Conservation (phyloP, 2,113 vertebrate genomes). For the Formicarius rufipectus region DNA sequence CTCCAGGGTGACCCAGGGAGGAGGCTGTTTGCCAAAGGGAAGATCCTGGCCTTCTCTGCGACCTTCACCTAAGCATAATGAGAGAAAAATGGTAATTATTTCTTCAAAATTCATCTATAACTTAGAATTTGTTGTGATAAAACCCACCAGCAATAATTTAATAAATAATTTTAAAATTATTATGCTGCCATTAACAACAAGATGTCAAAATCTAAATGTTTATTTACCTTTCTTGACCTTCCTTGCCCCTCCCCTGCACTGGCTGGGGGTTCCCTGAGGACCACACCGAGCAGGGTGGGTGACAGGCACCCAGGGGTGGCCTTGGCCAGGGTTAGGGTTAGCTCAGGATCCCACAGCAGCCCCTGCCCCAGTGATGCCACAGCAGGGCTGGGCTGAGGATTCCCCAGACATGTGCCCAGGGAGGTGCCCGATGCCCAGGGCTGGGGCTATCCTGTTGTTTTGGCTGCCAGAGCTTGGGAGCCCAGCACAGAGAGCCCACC, state of each 20-base stretch:
- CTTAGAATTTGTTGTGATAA: neutral
- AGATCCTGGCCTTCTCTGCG: neutral
- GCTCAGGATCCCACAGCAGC: accelerated
- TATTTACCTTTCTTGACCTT: neutral
- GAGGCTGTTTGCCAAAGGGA: neutral
- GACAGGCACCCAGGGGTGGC: accelerated
- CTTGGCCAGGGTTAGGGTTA: neutral
- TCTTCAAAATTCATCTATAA: neutral
- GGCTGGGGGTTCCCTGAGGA: neutral
- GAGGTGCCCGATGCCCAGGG: accelerated
- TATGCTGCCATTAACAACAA: neutral
- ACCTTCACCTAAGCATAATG: neutral
- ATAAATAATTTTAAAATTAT: neutral
- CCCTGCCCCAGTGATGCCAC: accelerated
- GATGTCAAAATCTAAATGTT: neutral
- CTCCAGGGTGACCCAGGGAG: accelerated
- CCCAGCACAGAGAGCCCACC: neutral
- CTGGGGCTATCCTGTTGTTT: neutral
- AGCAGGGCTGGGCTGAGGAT: too few species aligned
- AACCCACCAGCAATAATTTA: neutral
- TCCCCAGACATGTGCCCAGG: too few species aligned
- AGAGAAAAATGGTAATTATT: neutral
- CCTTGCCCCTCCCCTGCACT: neutral
- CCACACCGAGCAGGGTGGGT: too few species aligned
- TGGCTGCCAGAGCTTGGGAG: neutral